Percentiles rank a stretch among this genome's conserved stretches.
Conservation (phyloP, 1,140 invertebrate genomes). For the Neotoxoptera formosana region DNA sequence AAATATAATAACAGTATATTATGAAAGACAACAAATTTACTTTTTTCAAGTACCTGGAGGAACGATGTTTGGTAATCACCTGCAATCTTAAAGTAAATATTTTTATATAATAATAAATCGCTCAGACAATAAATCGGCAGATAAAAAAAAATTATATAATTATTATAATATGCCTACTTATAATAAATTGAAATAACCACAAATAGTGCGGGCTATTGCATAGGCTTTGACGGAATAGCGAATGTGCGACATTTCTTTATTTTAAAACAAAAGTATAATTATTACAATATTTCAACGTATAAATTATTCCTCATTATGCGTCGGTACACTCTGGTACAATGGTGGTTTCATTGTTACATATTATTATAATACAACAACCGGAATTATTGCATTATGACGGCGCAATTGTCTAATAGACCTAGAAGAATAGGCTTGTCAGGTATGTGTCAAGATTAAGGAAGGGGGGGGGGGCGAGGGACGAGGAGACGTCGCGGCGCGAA, state of each 20-base stretch:
- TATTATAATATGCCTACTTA: too few relatives aligned
- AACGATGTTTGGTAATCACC: not conserved
- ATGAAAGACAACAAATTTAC: not conserved
- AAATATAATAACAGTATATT: not conserved
- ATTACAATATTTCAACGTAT: not conserved
- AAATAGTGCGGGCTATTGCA: not conserved
- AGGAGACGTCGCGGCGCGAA: not conserved
- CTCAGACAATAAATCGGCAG: not conserved
- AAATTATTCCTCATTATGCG: not conserved
- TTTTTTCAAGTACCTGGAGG: not conserved
- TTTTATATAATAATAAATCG: not conserved
- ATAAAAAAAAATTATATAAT: not conserved
- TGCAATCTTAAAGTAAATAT: not conserved
- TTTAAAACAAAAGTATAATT: constrained; percentile 16
- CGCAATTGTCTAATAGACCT: not conserved
- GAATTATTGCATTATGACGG: not conserved
- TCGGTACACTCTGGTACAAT: not conserved
- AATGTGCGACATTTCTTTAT: not conserved
- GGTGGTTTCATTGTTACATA: not conserved
- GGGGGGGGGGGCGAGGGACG: too few relatives aligned
- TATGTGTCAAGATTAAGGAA: constrained; percentile 27
- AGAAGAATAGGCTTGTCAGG: constrained; percentile 40
- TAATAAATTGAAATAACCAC: not conserved
- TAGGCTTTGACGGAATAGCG: not conserved
- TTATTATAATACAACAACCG: not conserved